Evolutionary conservation across 2,113 vertebrate species (phyloP).

Genomic region (Sprattus sprattus): DNA sequence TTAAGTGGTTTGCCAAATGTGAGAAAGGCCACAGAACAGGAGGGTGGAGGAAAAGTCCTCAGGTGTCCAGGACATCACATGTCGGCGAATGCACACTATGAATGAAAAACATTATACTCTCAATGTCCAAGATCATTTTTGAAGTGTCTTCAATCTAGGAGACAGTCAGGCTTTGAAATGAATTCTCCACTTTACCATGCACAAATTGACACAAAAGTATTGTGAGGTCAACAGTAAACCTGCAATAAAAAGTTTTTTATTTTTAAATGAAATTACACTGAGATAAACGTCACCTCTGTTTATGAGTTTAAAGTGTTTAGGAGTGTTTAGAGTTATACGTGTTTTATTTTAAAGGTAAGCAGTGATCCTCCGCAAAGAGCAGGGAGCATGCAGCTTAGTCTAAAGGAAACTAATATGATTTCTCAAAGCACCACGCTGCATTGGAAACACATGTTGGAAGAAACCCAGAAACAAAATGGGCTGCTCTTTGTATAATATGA

Average conservation of each 20-base stretch:
- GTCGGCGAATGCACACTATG: background rate
- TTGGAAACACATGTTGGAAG: slow-evolving; percentile 52
- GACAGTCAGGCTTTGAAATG: background rate
- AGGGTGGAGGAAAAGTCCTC: background rate
- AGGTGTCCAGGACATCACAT: slow-evolving; percentile 13
- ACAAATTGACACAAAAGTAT: background rate
- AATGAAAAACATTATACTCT: background rate
- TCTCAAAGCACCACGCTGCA: slow-evolving; percentile 38
- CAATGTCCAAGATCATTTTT: background rate
- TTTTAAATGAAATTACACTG: background rate
- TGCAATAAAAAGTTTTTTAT: background rate
- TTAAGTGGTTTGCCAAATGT: slow-evolving; percentile 19
- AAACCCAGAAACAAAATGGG: slow-evolving; percentile 12
- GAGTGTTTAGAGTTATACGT: background rate
- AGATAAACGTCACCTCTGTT: background rate
- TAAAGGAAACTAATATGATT: background rate
- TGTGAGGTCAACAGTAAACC: background rate
- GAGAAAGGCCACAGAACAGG: background rate
- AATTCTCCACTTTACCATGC: background rate
- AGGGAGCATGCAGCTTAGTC: background rate
- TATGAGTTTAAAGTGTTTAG: background rate
- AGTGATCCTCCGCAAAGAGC: background rate
- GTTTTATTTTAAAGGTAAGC: background rate
- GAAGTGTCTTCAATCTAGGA: background rate
- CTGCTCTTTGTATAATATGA: slow-evolving; percentile 10